Base-by-base conservation (phyloP, 2,113 vertebrate genomes). In the Noctilio leporinus region DNA sequence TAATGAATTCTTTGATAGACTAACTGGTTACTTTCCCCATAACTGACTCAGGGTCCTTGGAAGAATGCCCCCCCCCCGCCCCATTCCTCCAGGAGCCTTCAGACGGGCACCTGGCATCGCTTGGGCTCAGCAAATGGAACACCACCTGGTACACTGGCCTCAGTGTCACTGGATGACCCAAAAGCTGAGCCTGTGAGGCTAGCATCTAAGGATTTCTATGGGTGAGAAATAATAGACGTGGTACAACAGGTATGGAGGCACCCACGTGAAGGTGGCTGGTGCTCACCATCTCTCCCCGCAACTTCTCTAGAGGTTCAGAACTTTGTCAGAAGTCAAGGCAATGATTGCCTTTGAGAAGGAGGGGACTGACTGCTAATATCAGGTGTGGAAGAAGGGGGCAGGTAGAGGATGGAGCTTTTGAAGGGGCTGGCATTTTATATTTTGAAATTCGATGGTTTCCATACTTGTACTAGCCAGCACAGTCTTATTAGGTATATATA, bases 341-440 rank as follows among this genome's bases (percentile, higher is more conserved):
- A 55, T 1, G 57, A 20, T 4, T 65, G 7, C 2, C 30, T 24
- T 28, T 20, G 20, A 30, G 26, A 40, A 43, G 10, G 53, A 17
- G 2, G 38, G 6, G 22, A 33, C 28, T 30, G 59, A 30, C 15
- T 5, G 59, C 59, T 30, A 62, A 62, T 26, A 14, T 2, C 59
- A 30, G 59, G 26, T 62, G 59, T 14, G 28, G 28, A 6, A 12
- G 59, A 30, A 28, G 2, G 38, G 3, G 17, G 20, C 1, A 1
- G 7, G 0, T 0, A 0, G 24, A 11, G 55, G 11, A 17, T 28
- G 2, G 15, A 35, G 49, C 45, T 55, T 28, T 40, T 7, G 38
- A 35, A 26, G 57, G 11, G 2, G 1, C 30, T 3, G 10, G 53
- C 19, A 8, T 0, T 0, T 4, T 22, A 35, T 5, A 35, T 7